phyloP scores from a whole-genome alignment of 37 sponge, comb jelly and placozoan genomes.

The Hexactinellida sp. region DNA sequence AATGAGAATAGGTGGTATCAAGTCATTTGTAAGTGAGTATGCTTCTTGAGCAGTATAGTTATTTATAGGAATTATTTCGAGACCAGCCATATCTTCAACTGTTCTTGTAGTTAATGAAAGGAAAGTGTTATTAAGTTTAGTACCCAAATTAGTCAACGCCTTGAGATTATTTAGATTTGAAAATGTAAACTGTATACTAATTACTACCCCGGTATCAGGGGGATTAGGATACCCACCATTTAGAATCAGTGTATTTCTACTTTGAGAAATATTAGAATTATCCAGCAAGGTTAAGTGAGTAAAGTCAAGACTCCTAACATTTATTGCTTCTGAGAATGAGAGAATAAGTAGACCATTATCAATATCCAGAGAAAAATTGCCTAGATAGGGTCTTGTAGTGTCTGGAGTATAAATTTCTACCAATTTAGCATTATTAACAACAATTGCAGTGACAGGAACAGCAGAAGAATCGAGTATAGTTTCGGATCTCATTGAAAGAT shows the following conservation, averaged over 20 bases:
- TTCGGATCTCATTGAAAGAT: slow-evolving; percentile 46
- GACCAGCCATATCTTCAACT: slow-evolving; percentile 56
- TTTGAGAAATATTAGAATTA: neutral
- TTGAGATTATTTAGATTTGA: slow-evolving; percentile 61
- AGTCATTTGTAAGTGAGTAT: slow-evolving; percentile 32
- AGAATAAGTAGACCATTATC: slow-evolving; percentile 32
- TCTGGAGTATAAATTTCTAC: slow-evolving; percentile 46
- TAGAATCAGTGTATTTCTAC: slow-evolving; percentile 39
- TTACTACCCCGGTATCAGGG: slow-evolving; percentile 32
- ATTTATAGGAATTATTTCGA: slow-evolving; percentile 43
- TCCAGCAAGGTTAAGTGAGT: slow-evolving; percentile 55
- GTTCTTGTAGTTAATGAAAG: slow-evolving; percentile 26
- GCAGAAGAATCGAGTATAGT: slow-evolving; percentile 47
- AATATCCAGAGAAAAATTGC: slow-evolving; percentile 39
- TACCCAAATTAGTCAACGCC: slow-evolving; percentile 46
- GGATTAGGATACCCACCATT: slow-evolving; percentile 61
- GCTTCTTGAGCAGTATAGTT: slow-evolving; percentile 23
- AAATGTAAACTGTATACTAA: slow-evolving; percentile 48
- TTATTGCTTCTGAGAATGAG: slow-evolving; percentile 66
- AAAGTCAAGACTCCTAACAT: slow-evolving; percentile 51
- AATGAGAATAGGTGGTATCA: slow-evolving; percentile 44
- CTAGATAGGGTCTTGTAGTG: slow-evolving; percentile 46
- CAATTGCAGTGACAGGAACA: slow-evolving; percentile 39
- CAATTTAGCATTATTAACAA: slow-evolving; percentile 30
- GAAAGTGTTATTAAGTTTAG: slow-evolving; percentile 41